phyloP scores from a whole-genome alignment of 2,113 vertebrate genomes.

The Prochilodus magdalenae region DNA sequence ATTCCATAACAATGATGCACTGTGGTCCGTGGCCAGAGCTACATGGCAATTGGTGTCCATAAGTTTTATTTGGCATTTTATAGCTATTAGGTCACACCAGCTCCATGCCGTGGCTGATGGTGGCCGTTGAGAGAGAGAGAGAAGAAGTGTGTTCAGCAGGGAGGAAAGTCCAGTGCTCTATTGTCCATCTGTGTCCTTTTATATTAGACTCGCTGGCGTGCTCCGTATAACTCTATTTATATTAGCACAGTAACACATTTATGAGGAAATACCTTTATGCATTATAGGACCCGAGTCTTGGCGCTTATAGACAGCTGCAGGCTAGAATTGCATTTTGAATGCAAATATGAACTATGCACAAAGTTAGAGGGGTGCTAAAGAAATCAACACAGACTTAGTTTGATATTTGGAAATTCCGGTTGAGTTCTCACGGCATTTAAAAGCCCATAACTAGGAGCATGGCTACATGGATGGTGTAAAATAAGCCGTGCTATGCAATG shows the following conservation, averaged over 20 bases:
- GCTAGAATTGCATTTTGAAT: too few species aligned
- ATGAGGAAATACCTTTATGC: neutral
- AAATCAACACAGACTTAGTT: too few species aligned
- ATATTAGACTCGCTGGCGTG: too few species aligned
- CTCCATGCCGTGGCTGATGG: slow-evolving; percentile 70
- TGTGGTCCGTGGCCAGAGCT: slow-evolving; percentile 69
- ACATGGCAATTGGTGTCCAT: slow-evolving; percentile 72
- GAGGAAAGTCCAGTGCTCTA: slow-evolving; percentile 51
- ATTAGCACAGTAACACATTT: neutral
- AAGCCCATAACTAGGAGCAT: too few species aligned
- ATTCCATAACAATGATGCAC: slow-evolving; percentile 82
- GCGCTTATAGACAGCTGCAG: too few species aligned
- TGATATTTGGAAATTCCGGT: too few species aligned
- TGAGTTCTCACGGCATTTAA: too few species aligned
- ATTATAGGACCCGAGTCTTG: too few species aligned
- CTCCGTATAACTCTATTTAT: neutral
- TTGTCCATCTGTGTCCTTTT: neutral
- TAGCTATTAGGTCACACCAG: slow-evolving; percentile 80
- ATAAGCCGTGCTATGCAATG: too few species aligned
- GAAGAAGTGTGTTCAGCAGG: slow-evolving; percentile 31
- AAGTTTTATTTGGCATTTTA: slow-evolving; percentile 83
- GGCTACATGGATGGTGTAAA: too few species aligned
- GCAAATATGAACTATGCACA: too few species aligned
- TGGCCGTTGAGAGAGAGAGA: slow-evolving; percentile 64
- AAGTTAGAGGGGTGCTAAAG: too few species aligned